A percentile compares a stretch with the other conserved stretches of the same genome.
Evolutionary conservation across 2,888 invertebrate species (phyloP).

Genomic region (Agrochola circellaris): DNA sequence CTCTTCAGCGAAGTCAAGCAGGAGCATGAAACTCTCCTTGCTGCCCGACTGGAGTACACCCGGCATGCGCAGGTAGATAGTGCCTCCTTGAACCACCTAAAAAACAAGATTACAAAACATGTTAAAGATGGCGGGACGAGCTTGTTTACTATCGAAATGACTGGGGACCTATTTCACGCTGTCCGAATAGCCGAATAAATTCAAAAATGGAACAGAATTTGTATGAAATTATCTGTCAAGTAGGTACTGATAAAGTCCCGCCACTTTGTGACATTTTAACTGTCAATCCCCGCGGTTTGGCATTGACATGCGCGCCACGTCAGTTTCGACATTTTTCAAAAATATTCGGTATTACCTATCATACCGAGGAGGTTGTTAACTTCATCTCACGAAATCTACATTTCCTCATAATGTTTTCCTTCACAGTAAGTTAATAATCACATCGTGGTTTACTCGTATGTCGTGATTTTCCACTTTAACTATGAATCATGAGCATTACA

Average conservation of each 20-base stretch:
- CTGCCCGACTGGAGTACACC: constrained; percentile 96
- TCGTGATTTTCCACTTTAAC: background rate
- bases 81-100: constrained; percentile 92
- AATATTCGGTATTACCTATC: too few relatives aligned
- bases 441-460: background rate
- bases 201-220: too few relatives aligned
- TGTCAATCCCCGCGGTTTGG: too few relatives aligned
- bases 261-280: too few relatives aligned
- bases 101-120: constrained; percentile 13
- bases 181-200: too few relatives aligned
- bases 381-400: background rate
- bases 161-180: too few relatives aligned
- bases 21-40: constrained; percentile 98
- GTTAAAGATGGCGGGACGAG: background rate
- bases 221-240: too few relatives aligned
- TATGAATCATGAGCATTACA: background rate
- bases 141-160: background rate
- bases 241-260: too few relatives aligned
- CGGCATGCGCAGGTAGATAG: constrained; percentile 97
- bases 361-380: background rate
- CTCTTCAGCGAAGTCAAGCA: constrained; percentile 99
- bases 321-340: too few relatives aligned
- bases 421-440: background rate
- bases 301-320: too few relatives aligned
- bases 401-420: background rate